Base-by-base conservation (phyloP, 2,888 invertebrate species). In the Stenodera caucasica region DNA sequence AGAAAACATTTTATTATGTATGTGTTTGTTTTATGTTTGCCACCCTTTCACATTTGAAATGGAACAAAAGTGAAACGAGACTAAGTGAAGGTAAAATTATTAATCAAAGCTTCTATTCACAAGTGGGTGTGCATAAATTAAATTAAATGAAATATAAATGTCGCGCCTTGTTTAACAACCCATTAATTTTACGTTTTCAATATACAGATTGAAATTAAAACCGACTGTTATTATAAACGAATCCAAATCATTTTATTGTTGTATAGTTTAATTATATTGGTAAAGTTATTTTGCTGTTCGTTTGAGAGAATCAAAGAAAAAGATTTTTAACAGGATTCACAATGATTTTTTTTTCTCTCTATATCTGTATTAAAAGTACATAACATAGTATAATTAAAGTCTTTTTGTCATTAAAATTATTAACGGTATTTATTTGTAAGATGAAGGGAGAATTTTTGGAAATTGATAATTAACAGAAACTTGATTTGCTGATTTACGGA, bases 211-310 rank as follows among this genome's bases (percentile, higher is more conserved):
- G 65, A 71, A 67, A 70, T 69, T 69, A 70, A 71, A 71, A 26
- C 71, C 71, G 69, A 67, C 70, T 65, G 66, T 30, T 33, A 26
- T 63, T 68, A 70, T 69, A 69, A 71, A 71, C 69, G 70, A 69
- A 70, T 65, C 66, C 65, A 62, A 60, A 67, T 67, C 67, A 54
- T 59, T 60, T 61, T 21, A n/a, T 45, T 45, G 45, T 45, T n/a
- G 1, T 30, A 2, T 21, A 45, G 12, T 21, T 21, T 45, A 23
- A 45, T 45, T 40, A 15, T 23, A 9, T 11, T 30, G 8, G 1
- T 9, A 9, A 30, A 30, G 30, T 6, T 6, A 40, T 18, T 40
- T 21, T 40, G 12, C 21, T 18, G 3, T 4, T 26, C 5, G 5
- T 26, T 26, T 2, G 26, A 26, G 5, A 26, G 5, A 26, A 26